Evolutionary conservation across 2,113 vertebrate genomes (phyloP).

Genomic region (Clarias macrocephalus): DNA sequence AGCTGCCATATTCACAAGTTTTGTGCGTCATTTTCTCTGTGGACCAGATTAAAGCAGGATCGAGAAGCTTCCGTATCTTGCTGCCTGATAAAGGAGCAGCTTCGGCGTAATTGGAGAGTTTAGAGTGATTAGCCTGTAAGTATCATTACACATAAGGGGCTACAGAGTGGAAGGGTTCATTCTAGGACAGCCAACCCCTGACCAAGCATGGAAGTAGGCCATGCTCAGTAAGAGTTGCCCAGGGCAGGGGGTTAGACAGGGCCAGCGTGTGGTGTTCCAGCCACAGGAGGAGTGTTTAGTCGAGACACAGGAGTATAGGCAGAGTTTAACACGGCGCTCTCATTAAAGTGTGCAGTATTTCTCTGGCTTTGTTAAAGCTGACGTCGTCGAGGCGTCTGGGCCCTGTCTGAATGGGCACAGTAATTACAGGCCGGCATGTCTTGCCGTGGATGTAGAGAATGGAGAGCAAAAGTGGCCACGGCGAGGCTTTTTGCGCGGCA

Average conservation of each 20-base stretch:
- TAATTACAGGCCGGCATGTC: constrained; percentile 45
- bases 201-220: constrained; percentile 45
- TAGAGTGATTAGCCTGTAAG: constrained; percentile 45
- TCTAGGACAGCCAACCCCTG: constrained; percentile 49
- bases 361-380: constrained; percentile 27
- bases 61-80: constrained; percentile 8
- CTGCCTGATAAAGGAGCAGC: constrained; percentile 42
- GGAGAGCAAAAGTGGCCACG: constrained; percentile 33
- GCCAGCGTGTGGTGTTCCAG: neutral
- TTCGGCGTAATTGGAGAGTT: constrained; percentile 49
- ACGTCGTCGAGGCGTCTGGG: constrained; percentile 41
- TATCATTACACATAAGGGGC: constrained; percentile 49
- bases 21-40: constrained; percentile 24
- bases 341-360: constrained; percentile 35
- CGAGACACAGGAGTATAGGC: neutral
- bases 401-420: constrained; percentile 43
- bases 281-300: constrained; percentile 2
- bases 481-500: constrained; percentile 33
- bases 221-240: constrained; percentile 7
- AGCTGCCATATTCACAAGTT: constrained; percentile 38
- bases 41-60: constrained; percentile 18
- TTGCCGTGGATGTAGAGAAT: constrained; percentile 32
- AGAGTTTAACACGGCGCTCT: constrained; percentile 22
- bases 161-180: constrained; percentile 42
- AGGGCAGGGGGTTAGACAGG: constrained; percentile 15